Evolutionary conservation across 2,888 invertebrate genomes (phyloP), one percentile per base, ranked within the genome.

Genomic region (Xylota sylvarum): DNA sequence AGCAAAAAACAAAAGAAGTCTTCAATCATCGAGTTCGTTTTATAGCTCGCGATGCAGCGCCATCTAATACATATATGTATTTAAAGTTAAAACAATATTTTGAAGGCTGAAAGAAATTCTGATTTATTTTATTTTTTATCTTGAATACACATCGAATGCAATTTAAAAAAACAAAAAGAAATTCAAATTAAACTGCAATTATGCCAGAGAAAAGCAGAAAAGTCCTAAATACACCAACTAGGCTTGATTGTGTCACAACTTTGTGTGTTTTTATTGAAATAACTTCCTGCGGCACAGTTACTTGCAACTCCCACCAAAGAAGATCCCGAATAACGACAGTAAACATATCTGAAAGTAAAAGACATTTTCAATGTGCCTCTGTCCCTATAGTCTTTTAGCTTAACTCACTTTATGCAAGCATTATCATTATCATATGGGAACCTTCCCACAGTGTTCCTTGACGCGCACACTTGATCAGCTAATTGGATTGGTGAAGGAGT

Each of bases 191-290:
- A 7, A 1, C 7, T 32, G 6, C 32, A 7, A 6, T 6, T 35
- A 10, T 10, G 10, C 0, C n/a, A n/a, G n/a, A n/a, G n/a, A n/a
- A n/a, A n/a, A n/a, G 9, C 7, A 5, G 10, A 19, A n/a, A 23
- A 0, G 6, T 23, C 30, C 35, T 37, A 69, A 46, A 17, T 32
- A 58, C 81, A 82, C 14, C 76, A 35, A 1, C 40, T 5, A 12
- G 81, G 81, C 37, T 46, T 72, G n/a, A 1, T 9, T 1, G 14
- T 4, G n/a, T n/a, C 19, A 23, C 81, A 82, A 30, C 1, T 30
- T 43, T 82, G 81, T 17, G 19, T 23, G 17, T 19, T 5, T 23
- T 12, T 14, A 30, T 76, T 64, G 17, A 82, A 82, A 48, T 9
- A 70, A 1, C 12, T 10, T 0, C 56, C 48, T 9, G 37, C 0